Conservation (phyloP, 2,888 invertebrate species). For the Hypolimnas misippus region DNA sequence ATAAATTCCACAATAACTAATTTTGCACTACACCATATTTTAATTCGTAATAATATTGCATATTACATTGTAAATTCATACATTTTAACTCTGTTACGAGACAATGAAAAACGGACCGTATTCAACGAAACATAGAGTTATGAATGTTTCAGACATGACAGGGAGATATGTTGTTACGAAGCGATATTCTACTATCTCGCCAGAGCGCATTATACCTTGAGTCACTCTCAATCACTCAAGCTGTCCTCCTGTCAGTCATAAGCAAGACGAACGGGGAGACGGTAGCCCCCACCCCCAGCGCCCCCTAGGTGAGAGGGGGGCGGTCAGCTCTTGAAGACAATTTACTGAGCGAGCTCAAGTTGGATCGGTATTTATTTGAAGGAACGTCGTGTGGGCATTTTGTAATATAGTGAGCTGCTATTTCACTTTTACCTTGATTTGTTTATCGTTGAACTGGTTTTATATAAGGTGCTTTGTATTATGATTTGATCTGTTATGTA, state of each 20-base stretch:
- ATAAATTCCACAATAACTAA: conserved; percentile 55
- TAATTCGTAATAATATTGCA: conserved; percentile 75
- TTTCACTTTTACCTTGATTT: conserved; percentile 27
- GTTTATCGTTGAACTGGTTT: not conserved
- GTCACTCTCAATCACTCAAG: conserved; percentile 84
- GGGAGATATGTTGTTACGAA: conserved; percentile 54
- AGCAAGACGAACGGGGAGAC: conserved; percentile 82
- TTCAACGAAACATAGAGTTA: conserved; percentile 50
- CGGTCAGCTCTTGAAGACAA: conserved; percentile 83
- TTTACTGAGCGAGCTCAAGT: conserved; percentile 72
- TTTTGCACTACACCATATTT: conserved; percentile 66
- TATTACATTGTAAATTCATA: conserved; percentile 30
- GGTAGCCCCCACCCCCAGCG: conserved; percentile 60
- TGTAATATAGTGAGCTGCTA: conserved; percentile 24
- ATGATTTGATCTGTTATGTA: not conserved
- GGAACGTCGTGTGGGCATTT: conserved; percentile 50
- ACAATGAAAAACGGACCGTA: conserved; percentile 37
- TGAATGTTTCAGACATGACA: conserved; percentile 50
- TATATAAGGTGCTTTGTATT: not conserved
- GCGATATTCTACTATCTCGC: conserved; percentile 57
- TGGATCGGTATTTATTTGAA: conserved; percentile 80
- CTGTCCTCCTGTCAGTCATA: conserved; percentile 83
- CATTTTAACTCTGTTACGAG: conserved; percentile 24
- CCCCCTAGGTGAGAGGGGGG: conserved; percentile 60
- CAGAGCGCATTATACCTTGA: conserved; percentile 80